phyloP scores from a whole-genome alignment of 2,888 invertebrate species.

The Rhaphigaster nebulosa region DNA sequence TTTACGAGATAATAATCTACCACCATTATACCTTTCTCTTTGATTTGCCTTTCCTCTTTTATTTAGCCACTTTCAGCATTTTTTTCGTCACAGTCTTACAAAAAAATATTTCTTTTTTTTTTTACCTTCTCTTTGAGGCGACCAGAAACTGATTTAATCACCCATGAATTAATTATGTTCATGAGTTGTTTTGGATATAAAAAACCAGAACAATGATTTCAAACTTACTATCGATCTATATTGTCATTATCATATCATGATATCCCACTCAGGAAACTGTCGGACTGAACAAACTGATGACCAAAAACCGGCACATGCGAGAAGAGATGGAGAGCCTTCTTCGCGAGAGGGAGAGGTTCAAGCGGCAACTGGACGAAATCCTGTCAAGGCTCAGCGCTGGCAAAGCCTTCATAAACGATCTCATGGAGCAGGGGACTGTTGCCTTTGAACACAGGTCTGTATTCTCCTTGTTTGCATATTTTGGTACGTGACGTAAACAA shows the following conservation, averaged over 20 bases:
- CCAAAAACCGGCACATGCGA: slow-evolving; percentile 80
- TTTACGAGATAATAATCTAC: too few relatives aligned
- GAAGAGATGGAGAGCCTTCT: slow-evolving; percentile 86
- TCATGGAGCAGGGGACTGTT: slow-evolving; percentile 89
- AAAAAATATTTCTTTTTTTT: too few relatives aligned
- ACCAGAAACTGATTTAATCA: too few relatives aligned
- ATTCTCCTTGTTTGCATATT: slow-evolving; percentile 65
- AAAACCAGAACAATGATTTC: not conserved
- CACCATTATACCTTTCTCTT: too few relatives aligned
- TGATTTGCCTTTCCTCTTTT: too few relatives aligned
- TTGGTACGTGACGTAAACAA: not conserved
- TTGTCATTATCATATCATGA: not conserved
- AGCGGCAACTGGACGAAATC: slow-evolving; percentile 83
- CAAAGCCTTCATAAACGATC: slow-evolving; percentile 85
- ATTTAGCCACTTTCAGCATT: too few relatives aligned
- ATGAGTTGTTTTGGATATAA: too few relatives aligned
- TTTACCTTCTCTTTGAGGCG: too few relatives aligned
- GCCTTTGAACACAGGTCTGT: slow-evolving; percentile 91
- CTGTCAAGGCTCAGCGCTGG: slow-evolving; percentile 75
- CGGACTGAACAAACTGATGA: slow-evolving; percentile 81
- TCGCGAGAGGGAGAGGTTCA: slow-evolving; percentile 86
- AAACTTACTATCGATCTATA: not conserved
- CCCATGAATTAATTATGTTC: too few relatives aligned
- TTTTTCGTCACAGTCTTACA: too few relatives aligned
- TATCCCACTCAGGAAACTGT: slow-evolving; percentile 73